A percentile compares a stretch with the other conserved stretches of the same genome.
Evolutionary conservation across 2,888 invertebrate genomes (phyloP).

Genomic region (Imbricaverruca yamaguchii): DNA sequence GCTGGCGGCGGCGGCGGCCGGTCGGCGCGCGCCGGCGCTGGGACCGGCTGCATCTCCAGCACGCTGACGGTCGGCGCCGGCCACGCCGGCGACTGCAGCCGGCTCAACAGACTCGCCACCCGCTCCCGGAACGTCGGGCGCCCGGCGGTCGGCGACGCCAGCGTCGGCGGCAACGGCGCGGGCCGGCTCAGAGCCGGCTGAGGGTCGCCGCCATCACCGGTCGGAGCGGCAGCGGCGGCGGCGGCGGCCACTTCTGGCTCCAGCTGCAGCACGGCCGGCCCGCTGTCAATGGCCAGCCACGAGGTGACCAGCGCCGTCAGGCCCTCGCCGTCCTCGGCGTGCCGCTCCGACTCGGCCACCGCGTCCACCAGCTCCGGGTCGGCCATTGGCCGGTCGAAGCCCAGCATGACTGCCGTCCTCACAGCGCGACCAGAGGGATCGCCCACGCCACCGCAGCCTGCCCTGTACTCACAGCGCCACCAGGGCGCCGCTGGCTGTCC

Average conservation of each 20-base stretch:
- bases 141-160: too few relatives aligned
- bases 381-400: constrained; percentile 23
- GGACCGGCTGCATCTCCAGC: background rate
- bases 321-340: background rate
- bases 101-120: too few relatives aligned
- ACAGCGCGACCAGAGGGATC: too few relatives aligned
- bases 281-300: background rate
- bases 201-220: background rate
- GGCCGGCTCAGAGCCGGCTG: background rate
- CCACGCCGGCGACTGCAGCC: background rate
- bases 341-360: constrained; percentile 25
- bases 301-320: background rate
- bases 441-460: too few relatives aligned
- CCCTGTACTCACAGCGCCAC: too few relatives aligned
- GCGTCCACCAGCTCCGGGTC: constrained; percentile 30
- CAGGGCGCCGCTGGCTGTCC: too few relatives aligned
- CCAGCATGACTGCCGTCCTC: background rate
- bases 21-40: background rate
- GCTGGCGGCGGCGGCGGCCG: background rate
- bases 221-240: background rate
- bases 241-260: background rate
- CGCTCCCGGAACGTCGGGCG: too few relatives aligned
- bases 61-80: background rate
- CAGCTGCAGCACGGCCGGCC: constrained; percentile 17
- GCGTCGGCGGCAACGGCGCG: background rate